A percentile compares a stretch with the other conserved stretches of the same genome.
Conservation (phyloP, 2,888 invertebrate species). For the Chelonus formosanus region DNA sequence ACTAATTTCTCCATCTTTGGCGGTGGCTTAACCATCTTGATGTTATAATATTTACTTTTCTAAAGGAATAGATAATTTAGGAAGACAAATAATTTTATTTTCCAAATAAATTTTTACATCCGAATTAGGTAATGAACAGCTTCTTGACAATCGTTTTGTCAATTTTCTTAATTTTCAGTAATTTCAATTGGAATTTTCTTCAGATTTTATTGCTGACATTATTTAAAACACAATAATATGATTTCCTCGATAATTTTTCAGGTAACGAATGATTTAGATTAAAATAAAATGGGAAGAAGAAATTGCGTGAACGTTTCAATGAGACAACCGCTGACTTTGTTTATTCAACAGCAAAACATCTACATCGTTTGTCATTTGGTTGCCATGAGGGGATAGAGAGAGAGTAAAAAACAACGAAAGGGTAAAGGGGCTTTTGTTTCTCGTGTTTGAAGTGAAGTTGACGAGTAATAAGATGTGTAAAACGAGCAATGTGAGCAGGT, state of each 20-base stretch:
- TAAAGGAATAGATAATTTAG: too few relatives aligned
- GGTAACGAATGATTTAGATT: constrained; percentile 30
- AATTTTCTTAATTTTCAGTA: too few relatives aligned
- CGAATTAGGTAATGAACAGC: neutral
- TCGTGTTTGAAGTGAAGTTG: constrained; percentile 12
- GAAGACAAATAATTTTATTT: too few relatives aligned
- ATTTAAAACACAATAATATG: constrained; percentile 1
- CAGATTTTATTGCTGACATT: constrained; percentile 15
- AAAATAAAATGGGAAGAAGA: constrained; percentile 20
- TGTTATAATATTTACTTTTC: neutral
- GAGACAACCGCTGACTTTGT: constrained; percentile 27
- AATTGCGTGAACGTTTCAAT: constrained; percentile 21
- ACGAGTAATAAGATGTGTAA: constrained; percentile 8
- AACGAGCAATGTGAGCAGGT: constrained; percentile 10
- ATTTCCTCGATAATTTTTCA: constrained; percentile 7
- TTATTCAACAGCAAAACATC: constrained; percentile 33
- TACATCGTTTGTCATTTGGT: constrained; percentile 32
- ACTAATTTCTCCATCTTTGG: constrained; percentile 57
- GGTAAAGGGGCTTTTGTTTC: constrained; percentile 26
- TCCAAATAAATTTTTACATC: neutral
- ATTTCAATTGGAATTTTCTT: neutral
- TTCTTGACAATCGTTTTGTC: neutral
- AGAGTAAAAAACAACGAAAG: constrained; percentile 11
- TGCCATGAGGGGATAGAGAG: constrained; percentile 30
- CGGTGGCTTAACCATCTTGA: constrained; percentile 46